Percentiles rank a stretch among this genome's conserved stretches.
Evolutionary conservation across 2,797 vertebrate species (phyloP).

Genomic region (Cyclura pinguis): DNA sequence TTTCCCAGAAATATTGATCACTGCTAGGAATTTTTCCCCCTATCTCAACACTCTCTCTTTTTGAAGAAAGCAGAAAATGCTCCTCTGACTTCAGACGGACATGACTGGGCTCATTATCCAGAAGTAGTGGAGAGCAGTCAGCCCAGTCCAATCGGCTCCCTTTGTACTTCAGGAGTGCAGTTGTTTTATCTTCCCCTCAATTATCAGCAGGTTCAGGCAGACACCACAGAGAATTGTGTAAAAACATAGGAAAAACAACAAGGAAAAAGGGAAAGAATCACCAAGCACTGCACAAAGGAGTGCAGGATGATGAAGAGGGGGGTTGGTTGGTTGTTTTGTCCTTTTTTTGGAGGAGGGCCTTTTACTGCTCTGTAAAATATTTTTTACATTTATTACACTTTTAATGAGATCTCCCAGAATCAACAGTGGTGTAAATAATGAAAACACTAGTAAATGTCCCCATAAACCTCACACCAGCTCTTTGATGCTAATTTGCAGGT

Average conservation of each 20-base stretch:
- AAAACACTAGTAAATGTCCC: slow-evolving; percentile 85
- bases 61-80: neutral
- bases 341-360: slow-evolving; percentile 73
- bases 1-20: neutral
- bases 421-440: slow-evolving; percentile 85
- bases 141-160: neutral
- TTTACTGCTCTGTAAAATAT: slow-evolving; percentile 86
- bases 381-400: slow-evolving; percentile 86
- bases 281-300: slow-evolving; percentile 74
- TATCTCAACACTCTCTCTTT: neutral
- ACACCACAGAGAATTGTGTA: slow-evolving; percentile 78
- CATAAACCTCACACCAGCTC: slow-evolving; percentile 84
- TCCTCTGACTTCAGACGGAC: neutral
- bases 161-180: slow-evolving; percentile 1
- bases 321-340: slow-evolving; percentile 49
- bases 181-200: slow-evolving; percentile 62
- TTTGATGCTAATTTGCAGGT: slow-evolving; percentile 84
- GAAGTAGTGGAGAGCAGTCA: slow-evolving; percentile 35
- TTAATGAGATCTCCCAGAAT: slow-evolving; percentile 87
- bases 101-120: slow-evolving; percentile 2
- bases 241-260: slow-evolving; percentile 60
- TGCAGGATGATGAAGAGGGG: slow-evolving; percentile 76
- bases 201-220: slow-evolving; percentile 69
- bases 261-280: neutral
- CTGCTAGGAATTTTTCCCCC: neutral